Conservation (phyloP, 2,888 invertebrate species). For the Invenusta paracnida region DNA sequence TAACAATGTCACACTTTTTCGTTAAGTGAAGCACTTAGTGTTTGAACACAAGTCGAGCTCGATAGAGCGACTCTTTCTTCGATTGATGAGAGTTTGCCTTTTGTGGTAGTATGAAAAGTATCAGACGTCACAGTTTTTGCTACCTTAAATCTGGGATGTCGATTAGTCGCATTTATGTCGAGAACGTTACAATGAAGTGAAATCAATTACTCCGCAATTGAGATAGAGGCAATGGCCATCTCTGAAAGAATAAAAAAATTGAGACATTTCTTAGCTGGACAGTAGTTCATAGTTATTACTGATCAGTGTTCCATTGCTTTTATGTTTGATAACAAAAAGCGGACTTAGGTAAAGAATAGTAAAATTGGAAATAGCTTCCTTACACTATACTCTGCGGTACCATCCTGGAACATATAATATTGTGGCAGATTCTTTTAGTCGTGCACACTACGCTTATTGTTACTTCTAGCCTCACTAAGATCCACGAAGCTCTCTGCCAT, state of each 20-base stretch:
- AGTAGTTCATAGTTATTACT: not conserved
- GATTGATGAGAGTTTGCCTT: not conserved
- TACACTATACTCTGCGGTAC: not conserved
- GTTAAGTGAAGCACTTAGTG: not conserved
- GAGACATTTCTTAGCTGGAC: not conserved
- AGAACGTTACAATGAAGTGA: not conserved
- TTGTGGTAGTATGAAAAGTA: not conserved
- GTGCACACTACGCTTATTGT: not conserved
- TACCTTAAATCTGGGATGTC: no score
- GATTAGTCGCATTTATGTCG: no score
- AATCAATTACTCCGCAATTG: not conserved
- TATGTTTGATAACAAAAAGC: not conserved
- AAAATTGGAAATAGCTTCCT: not conserved
- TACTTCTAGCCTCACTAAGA: conserved; percentile 4
- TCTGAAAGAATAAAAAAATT: no score
- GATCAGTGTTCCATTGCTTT: not conserved
- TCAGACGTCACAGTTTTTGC: no score
- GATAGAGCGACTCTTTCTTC: not conserved
- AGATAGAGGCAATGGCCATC: not conserved
- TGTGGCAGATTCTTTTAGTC: no score
- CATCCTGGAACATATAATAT: not conserved
- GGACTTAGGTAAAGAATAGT: conserved; percentile 43
- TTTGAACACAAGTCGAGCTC: not conserved
- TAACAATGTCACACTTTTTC: not conserved
- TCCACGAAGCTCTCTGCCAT: conserved; percentile 45